Base-by-base conservation (phyloP, 2,797 vertebrate species). In the Tenualosa ilisha region DNA sequence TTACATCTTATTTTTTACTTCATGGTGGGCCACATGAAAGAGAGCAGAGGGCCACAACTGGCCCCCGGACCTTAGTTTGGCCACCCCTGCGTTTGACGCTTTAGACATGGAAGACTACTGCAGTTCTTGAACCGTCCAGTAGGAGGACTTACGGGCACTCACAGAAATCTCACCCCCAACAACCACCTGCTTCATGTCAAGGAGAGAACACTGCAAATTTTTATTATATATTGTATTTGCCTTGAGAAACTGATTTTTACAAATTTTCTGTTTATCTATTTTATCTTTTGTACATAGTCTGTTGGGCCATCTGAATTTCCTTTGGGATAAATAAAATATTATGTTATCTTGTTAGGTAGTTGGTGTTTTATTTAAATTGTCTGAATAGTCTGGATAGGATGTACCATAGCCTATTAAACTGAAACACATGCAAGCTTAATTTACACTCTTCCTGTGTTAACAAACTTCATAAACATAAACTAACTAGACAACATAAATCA, bases 61-160 rank as follows among this genome's bases (percentile, higher is more conserved):
- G 31, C 31, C 31, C 31, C 31, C 31, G 31, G 31, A 31, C 31
- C 31, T 31, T 31, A 31, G 1, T 31, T 31, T 31, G 31, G 31
- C 31, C 31, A 31, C 31, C 31, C 1, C 31, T 31, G 31, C 31
- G 31, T 31, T 31, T 31, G 31, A 31, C 31, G 31, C 24, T 75
- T 40, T 13, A 40, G 68, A 37, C 40, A 79, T 15, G 13, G 31
- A 43, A 22, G 72, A 22, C 72, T 79, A 7, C 56, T 87, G 88
- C 83, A 86, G 20, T 87, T 51, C 85, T 81, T n/a, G 31, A 68
- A 53, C 75, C 63, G 72, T 65, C 88, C 88, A 88, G 83, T 63
- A 88, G 88, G 89, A 82, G 89, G 89, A 79, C 72, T 79, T 79
- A 37, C 17, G 22, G 17, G 72, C 6, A 4, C 13, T 31, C 37